Base-by-base conservation (phyloP, 2,113 vertebrate genomes). In the Siphamia tubifer region DNA sequence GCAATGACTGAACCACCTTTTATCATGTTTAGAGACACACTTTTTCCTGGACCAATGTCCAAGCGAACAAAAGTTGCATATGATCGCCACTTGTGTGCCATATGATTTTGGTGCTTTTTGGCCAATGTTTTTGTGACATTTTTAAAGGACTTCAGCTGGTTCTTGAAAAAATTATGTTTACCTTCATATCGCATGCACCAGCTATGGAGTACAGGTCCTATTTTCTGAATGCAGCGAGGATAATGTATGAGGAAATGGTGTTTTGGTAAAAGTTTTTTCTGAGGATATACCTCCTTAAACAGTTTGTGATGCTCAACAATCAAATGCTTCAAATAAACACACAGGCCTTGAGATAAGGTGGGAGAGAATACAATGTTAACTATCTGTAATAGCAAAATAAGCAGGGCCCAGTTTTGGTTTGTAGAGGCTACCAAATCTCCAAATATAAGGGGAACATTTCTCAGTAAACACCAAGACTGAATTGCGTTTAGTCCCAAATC, bases 151-250 rank as follows among this genome's bases (percentile, higher is more conserved):
- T 39, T 49, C 7, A 27, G 12, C 23, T 49, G 58, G 17, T 49
- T 62, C 7, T 62, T 47, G 15, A 61, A 61, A 47, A 47, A 35
- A 38, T 25, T 47, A n/a, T 47, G 56, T 16, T 61, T 49, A 3
- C 24, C 44, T 23, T 63, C 24, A 49, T 63, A 36, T 3, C 1
- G 4, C 58, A 49, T 39, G 12, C 44, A 49, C 58, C 44, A 52
- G 16, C 45, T 52, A 52, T 32, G 45, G 21, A 64, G 24, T 24
- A 42, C 35, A 31, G 25, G 45, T 32, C 60, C 36, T 8, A 42
- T 64, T 64, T 40, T 52, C 5, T 51, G 45, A 3, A n/a, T n/a
- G n/a, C n/a, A n/a, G n/a, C n/a, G n/a, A n/a, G n/a, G n/a, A n/a
- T n/a, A n/a, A n/a, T n/a, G n/a, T n/a, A n/a, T n/a, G n/a, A n/a